phyloP scores from a whole-genome alignment of 2,888 invertebrate species.

The Eudemis profundana region DNA sequence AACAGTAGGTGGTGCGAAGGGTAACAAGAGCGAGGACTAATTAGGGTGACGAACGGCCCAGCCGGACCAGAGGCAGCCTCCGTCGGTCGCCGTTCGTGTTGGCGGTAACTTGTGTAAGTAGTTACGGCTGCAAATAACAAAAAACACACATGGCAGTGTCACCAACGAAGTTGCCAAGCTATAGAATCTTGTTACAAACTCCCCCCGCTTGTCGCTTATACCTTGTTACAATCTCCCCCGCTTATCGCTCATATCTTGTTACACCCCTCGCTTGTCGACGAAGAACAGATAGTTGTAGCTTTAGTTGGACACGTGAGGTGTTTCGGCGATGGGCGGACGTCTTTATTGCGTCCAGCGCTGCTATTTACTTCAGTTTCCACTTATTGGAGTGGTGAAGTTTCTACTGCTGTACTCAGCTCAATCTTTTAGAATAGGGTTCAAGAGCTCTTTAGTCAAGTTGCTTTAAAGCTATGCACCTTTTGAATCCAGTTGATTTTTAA shows the following conservation, averaged over 20 bases:
- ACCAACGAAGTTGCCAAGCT: no score
- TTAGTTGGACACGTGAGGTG: constrained; percentile 19
- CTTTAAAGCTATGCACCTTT: neutral
- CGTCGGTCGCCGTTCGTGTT: no score
- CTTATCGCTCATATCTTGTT: neutral
- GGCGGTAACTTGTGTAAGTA: no score
- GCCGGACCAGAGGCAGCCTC: no score
- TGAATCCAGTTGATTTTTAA: neutral
- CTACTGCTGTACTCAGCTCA: constrained; percentile 15
- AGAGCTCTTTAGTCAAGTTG: neutral
- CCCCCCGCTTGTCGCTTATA: constrained; percentile 5
- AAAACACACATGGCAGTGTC: no score
- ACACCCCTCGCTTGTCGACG: neutral
- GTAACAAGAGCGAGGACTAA: no score
- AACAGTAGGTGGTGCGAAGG: no score
- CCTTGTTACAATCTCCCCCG: neutral
- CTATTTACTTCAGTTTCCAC: constrained; percentile 7
- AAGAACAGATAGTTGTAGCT: neutral
- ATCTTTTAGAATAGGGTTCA: constrained; percentile 1
- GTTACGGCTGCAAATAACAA: no score
- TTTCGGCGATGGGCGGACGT: constrained; percentile 2
- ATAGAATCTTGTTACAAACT: no score
- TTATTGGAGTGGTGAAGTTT: constrained; percentile 4
- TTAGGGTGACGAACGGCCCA: no score
- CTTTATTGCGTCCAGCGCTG: constrained; percentile 18